Percentiles rank a stretch among this genome's conserved stretches.
phyloP scores from a whole-genome alignment of 2,113 vertebrate genomes.

The Pseudonaja textilis region DNA sequence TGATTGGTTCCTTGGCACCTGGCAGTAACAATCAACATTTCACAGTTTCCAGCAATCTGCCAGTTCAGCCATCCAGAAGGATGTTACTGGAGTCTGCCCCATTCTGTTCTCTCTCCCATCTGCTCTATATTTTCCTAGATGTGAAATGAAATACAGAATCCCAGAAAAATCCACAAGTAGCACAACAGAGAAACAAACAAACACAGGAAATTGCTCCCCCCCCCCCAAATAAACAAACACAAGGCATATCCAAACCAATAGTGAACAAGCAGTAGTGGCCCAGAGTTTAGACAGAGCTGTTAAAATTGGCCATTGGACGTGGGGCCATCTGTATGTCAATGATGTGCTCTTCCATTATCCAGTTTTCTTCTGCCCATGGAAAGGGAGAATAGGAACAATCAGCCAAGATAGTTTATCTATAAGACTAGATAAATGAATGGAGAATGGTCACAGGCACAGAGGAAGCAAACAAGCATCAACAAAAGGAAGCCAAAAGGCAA shows the following conservation, averaged over 20 bases:
- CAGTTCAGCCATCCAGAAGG: conserved; percentile 59
- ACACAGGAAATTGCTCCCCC: not conserved
- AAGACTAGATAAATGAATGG: not conserved
- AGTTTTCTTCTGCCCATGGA: not conserved
- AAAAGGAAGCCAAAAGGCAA: not conserved
- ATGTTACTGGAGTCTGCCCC: conserved; percentile 60
- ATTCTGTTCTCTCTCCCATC: conserved; percentile 64
- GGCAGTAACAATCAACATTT: conserved; percentile 64
- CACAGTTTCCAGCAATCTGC: conserved; percentile 67
- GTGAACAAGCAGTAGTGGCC: not conserved
- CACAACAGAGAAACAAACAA: conserved; percentile 21
- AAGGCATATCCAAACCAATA: not conserved
- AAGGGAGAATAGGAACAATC: not conserved
- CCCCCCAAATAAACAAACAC: not conserved
- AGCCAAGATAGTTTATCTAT: not conserved
- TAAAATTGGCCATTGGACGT: not conserved
- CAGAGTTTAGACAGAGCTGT: not conserved
- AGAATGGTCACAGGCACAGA: not conserved
- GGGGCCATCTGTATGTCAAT: not conserved
- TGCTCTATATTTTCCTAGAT: conserved; percentile 60
- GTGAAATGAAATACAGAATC: conserved; percentile 58
- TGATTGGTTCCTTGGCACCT: conserved; percentile 59
- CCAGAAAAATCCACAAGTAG: conserved; percentile 43
- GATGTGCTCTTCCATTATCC: not conserved
- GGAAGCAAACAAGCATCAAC: not conserved